Evolutionary conservation across 2,113 vertebrate genomes (phyloP), one percentile per base, ranked within the genome.

Genomic region (Lophius piscatorius): DNA sequence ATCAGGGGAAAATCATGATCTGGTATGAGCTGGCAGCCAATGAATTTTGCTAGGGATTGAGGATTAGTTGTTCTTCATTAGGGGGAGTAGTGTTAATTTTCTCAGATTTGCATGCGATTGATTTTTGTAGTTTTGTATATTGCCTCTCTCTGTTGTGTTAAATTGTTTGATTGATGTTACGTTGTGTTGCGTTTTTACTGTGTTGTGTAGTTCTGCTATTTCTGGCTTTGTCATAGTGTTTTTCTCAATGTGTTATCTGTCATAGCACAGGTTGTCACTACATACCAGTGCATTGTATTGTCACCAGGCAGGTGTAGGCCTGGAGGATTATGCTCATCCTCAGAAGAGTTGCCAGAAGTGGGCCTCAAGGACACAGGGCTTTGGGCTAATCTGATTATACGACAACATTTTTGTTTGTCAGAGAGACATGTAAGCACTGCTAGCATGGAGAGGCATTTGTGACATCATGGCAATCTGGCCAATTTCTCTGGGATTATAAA

Each of bases 311-410:
- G 82, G 80, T 87, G 78, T 48, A 52, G 57, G 65, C 78, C 63
- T 75, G 51, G 56, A 78, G 74, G 83, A 85, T 83, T 85, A 77
- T 56, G 55, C 47, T 74, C 70, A 68, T 79, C 71, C 72, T 75
- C 52, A 64, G 70, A 63, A 51, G 58, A 67, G 60, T 63, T 57
- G 70, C 74, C 83, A 82, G 71, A 20, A 73, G 66, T 45, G 78
- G 66, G 66, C 62, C 64, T 72, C 55, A 56, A 71, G 80, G 76
- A 85, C 74, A 75, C 61, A 55, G 40, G 58, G 67, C 64, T 74
- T 65, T 64, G 66, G 58, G 74, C 66, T 89, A 84, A 88, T 88
- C 80, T 82, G 78, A 80, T 82, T 74, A 76, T 44, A 82, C 70
- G 73, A 76, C 54, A 26, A 49, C 51, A 4, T 64, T 48, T 70